Percentiles rank a stretch among this genome's conserved stretches.
Conservation (phyloP, 2,113 vertebrate species). For the Eclectus roratus region DNA sequence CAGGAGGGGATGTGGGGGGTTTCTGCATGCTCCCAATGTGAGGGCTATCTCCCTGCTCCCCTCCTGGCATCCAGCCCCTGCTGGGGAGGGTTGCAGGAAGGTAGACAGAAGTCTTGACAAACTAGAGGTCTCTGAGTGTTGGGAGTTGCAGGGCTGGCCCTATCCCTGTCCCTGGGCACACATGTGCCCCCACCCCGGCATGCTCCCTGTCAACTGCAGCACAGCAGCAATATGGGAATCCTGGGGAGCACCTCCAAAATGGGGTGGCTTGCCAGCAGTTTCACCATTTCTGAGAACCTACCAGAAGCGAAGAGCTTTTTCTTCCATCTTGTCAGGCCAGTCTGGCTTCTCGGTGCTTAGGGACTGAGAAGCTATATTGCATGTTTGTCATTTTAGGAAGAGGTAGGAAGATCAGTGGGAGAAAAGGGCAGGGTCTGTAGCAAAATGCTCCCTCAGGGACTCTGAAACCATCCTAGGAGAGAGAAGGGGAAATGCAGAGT, state of each 20-base stretch:
- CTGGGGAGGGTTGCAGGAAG: background rate
- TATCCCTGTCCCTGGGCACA: background rate
- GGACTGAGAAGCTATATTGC: accelerated
- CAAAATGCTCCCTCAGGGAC: background rate
- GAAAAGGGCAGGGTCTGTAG: background rate
- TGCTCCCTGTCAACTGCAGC: background rate
- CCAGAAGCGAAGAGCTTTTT: conserved; percentile 23
- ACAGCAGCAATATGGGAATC: background rate
- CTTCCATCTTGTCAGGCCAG: conserved; percentile 34
- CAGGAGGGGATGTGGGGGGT: background rate
- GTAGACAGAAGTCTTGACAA: background rate
- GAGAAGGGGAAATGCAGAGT: background rate
- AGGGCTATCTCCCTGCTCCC: background rate
- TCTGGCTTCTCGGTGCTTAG: accelerated
- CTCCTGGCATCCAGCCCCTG: background rate
- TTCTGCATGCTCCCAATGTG: background rate
- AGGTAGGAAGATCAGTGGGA: background rate
- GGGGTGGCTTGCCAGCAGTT: background rate
- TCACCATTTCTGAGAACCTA: background rate
- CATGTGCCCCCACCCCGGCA: background rate
- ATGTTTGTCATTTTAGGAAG: background rate
- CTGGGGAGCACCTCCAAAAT: background rate
- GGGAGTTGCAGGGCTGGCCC: background rate
- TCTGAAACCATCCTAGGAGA: background rate
- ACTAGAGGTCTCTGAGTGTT: background rate